Percentiles rank a stretch among this genome's conserved stretches.
These are phyloP conservation scores for Pheosia tremula DNA, from an alignment of 2,888 invertebrate genomes.

Conservation along the genomic window DNA sequence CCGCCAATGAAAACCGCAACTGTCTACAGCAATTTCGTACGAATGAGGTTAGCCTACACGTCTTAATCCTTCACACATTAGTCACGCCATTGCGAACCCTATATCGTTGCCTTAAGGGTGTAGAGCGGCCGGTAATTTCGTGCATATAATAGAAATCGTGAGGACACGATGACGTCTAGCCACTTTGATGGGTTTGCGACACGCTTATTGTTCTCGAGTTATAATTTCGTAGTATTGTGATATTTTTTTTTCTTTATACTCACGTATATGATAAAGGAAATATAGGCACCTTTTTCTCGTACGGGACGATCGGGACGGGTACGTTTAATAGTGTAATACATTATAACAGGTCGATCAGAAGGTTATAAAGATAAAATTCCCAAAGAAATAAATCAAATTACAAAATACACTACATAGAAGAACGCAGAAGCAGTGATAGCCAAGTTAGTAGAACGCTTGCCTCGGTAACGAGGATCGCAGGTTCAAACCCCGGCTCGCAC, in stretches of 20 bases:
- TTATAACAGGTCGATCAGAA: no score
- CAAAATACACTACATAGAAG: no score
- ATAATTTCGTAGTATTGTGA: constrained; percentile 35
- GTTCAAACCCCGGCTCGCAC: no score
- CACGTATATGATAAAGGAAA: background rate
- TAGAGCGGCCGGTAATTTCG: constrained; percentile 36
- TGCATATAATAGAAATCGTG: constrained; percentile 68
- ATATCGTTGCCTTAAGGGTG: constrained; percentile 9
- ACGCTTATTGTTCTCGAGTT: constrained; percentile 45
- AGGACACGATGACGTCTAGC: constrained; percentile 45
- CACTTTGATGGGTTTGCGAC: constrained; percentile 56
- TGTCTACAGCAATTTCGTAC: constrained; percentile 64
- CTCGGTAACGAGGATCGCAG: no score
- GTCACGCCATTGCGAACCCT: constrained; percentile 18
- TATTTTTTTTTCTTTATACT: constrained; percentile 9
- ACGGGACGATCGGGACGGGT: no score
- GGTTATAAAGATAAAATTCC: no score
- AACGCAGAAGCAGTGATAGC: no score
- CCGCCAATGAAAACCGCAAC: constrained; percentile 57
- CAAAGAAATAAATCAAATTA: no score
- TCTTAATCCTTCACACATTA: constrained; percentile 41
- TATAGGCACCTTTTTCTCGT: no score
- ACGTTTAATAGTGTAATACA: no score
- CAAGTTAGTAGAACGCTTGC: no score
- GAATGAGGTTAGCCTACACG: constrained; percentile 66